Percentiles rank a stretch among this genome's conserved stretches.
These are phyloP conservation scores for Dryobates pubescens DNA, from an alignment of 2,797 vertebrate species.

Conservation along the genomic window DNA sequence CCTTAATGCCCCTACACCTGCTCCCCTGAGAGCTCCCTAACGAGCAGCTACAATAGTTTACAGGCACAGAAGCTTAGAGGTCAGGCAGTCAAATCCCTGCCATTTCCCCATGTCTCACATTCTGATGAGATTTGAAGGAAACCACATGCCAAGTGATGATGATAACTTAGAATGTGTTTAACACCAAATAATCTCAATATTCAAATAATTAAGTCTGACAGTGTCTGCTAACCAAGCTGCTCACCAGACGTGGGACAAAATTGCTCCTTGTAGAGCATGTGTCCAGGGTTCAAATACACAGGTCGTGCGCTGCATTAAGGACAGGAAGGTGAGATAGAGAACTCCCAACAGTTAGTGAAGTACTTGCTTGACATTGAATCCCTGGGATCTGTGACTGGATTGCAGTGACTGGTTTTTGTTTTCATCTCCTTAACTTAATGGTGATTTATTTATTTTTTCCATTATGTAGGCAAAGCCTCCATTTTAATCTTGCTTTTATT, in stretches of 20 bases:
- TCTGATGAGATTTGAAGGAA: background rate
- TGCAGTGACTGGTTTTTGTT: background rate
- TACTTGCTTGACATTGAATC: background rate
- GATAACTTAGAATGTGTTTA: background rate
- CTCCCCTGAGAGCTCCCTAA: background rate
- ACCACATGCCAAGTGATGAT: background rate
- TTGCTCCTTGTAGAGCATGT: fast-evolving
- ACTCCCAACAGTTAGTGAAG: background rate
- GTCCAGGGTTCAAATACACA: fast-evolving
- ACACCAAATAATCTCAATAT: background rate
- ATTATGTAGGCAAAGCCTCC: background rate
- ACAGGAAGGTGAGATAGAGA: background rate
- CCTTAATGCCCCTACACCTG: fast-evolving
- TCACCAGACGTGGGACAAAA: fast-evolving
- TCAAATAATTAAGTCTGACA: background rate
- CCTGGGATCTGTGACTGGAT: background rate
- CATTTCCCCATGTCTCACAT: fast-evolving
- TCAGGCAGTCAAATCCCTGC: background rate
- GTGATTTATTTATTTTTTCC: background rate
- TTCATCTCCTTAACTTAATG: background rate
- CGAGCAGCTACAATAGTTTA: background rate
- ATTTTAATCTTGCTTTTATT: background rate
- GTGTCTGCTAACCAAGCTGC: background rate
- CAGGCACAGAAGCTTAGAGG: background rate
- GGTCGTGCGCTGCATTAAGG: background rate